A percentile compares a stretch with the other conserved stretches of the same genome.
phyloP scores from a whole-genome alignment of 2,113 vertebrate genomes.

The Cebus imitator region DNA sequence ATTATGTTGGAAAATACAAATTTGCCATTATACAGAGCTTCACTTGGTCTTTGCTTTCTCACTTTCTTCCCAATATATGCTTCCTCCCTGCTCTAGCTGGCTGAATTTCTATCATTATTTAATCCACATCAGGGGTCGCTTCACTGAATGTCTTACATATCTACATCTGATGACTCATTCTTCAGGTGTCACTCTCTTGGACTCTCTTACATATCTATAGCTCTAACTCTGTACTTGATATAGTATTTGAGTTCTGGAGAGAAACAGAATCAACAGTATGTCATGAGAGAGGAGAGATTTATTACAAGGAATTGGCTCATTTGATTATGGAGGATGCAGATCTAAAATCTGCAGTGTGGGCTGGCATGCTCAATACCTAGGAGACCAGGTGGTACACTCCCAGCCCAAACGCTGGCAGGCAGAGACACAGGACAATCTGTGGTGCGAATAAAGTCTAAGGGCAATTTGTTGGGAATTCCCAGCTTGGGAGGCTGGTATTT shows the following conservation, averaged over 20 bases:
- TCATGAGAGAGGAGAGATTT: background rate
- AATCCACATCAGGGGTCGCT: background rate
- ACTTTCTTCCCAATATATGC: background rate
- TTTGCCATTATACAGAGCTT: background rate
- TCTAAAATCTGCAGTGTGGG: background rate
- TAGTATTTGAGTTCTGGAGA: background rate
- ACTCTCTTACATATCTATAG: background rate
- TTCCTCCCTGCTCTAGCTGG: background rate
- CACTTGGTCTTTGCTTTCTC: background rate
- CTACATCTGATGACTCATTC: background rate
- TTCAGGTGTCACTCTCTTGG: background rate
- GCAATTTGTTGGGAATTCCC: background rate
- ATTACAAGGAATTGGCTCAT: background rate
- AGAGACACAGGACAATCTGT: background rate
- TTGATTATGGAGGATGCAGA: background rate
- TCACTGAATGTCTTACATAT: background rate
- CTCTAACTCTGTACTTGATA: background rate
- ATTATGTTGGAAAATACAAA: background rate
- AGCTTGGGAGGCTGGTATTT: too few relatives aligned
- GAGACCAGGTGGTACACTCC: too few relatives aligned
- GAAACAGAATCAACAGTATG: background rate
- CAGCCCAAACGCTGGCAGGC: background rate
- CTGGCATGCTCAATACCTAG: background rate
- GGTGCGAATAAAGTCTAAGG: background rate
- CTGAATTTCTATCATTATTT: background rate